Percentiles rank a stretch among this genome's conserved stretches.
Conservation (phyloP, 2,888 invertebrate genomes). For the Epicampocera succincta region DNA sequence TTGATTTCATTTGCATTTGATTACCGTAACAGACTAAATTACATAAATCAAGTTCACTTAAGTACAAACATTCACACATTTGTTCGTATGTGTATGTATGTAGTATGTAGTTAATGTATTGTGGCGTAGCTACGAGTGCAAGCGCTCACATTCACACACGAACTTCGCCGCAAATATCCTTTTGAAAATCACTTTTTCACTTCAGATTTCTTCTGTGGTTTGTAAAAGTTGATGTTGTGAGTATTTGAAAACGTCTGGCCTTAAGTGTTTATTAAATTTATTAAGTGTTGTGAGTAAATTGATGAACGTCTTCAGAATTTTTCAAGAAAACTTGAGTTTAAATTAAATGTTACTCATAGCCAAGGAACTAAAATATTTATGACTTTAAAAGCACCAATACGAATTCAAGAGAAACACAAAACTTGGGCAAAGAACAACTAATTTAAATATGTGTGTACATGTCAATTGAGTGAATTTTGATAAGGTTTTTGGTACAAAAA, state of each 20-base stretch:
- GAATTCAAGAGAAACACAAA: no score
- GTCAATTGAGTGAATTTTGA: no score
- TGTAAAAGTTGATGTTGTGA: neutral
- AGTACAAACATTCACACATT: neutral
- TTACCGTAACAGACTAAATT: slow-evolving; percentile 23
- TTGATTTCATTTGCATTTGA: slow-evolving; percentile 35
- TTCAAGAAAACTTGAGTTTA: neutral
- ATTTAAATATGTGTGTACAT: no score
- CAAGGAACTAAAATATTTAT: no score
- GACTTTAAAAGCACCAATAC: no score
- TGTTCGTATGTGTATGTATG: no score
- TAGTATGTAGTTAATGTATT: neutral
- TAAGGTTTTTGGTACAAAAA: no score
- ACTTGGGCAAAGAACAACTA: no score
- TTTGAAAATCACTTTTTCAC: slow-evolving; percentile 5
- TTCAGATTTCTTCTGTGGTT: neutral
- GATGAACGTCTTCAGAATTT: slow-evolving; percentile 2
- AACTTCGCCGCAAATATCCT: neutral
- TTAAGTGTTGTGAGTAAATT: slow-evolving; percentile 1
- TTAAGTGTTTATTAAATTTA: slow-evolving; percentile 8
- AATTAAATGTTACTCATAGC: neutral
- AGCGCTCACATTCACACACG: neutral
- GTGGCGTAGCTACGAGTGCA: no score
- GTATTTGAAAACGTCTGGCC: slow-evolving; percentile 22
- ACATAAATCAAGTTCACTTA: slow-evolving; percentile 27